phyloP scores from a whole-genome alignment of 2,888 invertebrate genomes.

The Didymodactylos carnosus region DNA sequence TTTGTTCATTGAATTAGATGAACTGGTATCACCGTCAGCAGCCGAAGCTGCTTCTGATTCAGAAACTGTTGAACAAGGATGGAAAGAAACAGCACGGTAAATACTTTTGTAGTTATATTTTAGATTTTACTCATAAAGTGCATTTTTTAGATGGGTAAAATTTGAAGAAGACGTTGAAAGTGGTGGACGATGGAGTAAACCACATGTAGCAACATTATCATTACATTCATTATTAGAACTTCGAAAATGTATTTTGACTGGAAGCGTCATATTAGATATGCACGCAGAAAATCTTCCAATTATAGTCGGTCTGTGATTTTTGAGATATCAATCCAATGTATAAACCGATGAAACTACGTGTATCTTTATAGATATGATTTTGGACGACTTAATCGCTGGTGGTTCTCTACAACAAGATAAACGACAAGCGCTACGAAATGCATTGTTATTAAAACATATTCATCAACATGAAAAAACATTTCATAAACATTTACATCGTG shows the following conservation, averaged over 20 bases:
- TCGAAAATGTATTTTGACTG: slow-evolving; percentile 51
- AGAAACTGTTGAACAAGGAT: neutral
- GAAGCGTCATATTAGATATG: neutral
- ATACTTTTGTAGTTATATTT: neutral
- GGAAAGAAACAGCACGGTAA: neutral
- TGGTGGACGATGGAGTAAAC: slow-evolving; percentile 92
- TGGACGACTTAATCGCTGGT: slow-evolving; percentile 67
- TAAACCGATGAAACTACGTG: too few relatives aligned
- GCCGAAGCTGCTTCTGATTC: neutral
- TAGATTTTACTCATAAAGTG: too few relatives aligned
- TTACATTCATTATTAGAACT: slow-evolving; percentile 87
- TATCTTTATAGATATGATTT: slow-evolving; percentile 46
- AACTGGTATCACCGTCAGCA: neutral
- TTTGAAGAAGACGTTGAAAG: slow-evolving; percentile 71
- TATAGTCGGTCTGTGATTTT: neutral
- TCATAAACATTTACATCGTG: slow-evolving; percentile 16
- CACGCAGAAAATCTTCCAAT: neutral
- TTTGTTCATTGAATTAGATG: slow-evolving; percentile 14
- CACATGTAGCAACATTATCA: slow-evolving; percentile 73
- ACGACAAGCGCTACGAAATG: slow-evolving; percentile 58
- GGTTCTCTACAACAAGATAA: slow-evolving; percentile 51
- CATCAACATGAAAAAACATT: slow-evolving; percentile 57
- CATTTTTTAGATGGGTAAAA: slow-evolving; percentile 38
- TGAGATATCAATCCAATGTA: neutral
- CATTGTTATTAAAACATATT: slow-evolving; percentile 63